These are phyloP conservation scores for Pinctada fucata DNA, from an alignment of 2,888 invertebrate species.

Conservation along the genomic window DNA sequence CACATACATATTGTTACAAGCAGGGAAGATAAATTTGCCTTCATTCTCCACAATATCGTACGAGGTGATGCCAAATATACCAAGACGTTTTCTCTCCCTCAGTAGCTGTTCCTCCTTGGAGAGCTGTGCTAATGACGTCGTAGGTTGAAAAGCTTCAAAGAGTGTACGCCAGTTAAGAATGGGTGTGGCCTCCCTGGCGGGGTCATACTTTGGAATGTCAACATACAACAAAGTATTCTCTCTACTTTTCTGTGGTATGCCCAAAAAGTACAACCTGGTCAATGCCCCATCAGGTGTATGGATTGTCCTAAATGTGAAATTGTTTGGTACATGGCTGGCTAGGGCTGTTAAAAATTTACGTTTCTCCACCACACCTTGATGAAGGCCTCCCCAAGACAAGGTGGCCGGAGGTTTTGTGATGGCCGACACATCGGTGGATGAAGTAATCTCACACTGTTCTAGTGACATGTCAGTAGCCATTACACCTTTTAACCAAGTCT, in stretches of 20 bases:
- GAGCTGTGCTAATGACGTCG: slow-evolving; percentile 82
- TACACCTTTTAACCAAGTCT: slow-evolving; percentile 13
- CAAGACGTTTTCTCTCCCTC: slow-evolving; percentile 93
- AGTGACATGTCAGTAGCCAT: slow-evolving; percentile 62
- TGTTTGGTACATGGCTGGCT: slow-evolving; percentile 70
- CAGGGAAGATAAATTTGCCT: slow-evolving; percentile 93
- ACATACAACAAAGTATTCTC: slow-evolving; percentile 92
- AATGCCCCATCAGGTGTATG: slow-evolving; percentile 58
- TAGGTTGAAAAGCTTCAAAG: slow-evolving; percentile 81
- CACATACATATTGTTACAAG: slow-evolving; percentile 91
- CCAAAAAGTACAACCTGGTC: slow-evolving; percentile 89
- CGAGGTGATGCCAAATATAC: slow-evolving; percentile 93
- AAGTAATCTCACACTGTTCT: slow-evolving; percentile 53
- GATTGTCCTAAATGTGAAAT: slow-evolving; percentile 71
- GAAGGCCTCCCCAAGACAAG: slow-evolving; percentile 74
- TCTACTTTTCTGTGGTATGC: slow-evolving; percentile 91
- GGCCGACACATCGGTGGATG: slow-evolving; percentile 36
- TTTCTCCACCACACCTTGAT: slow-evolving; percentile 72
- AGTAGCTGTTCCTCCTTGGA: slow-evolving; percentile 93
- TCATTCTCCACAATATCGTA: slow-evolving; percentile 90
- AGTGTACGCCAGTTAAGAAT: slow-evolving; percentile 85
- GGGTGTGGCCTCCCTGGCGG: slow-evolving; percentile 37
- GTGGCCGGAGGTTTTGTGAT: slow-evolving; percentile 45
- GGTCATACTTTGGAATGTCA: slow-evolving; percentile 81
- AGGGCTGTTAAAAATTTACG: slow-evolving; percentile 69